These are phyloP conservation scores for Philereme vetulata DNA, from an alignment of 2,888 invertebrate species.

Conservation along the genomic window DNA sequence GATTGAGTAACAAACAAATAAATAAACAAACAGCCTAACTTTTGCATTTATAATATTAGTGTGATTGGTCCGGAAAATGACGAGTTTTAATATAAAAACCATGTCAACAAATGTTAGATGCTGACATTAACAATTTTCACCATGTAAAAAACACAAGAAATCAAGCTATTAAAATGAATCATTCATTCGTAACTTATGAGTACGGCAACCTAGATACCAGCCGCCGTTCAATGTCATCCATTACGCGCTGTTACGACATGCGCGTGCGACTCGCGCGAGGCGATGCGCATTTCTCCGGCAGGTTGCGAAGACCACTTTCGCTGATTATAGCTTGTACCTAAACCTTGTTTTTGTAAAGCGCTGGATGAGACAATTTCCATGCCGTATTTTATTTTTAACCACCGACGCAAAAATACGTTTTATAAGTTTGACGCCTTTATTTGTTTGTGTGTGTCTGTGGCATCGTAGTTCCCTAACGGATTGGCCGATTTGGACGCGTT, in stretches of 20 bases:
- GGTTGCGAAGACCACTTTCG: conserved; percentile 34
- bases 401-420: too few species aligned
- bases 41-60: too few species aligned
- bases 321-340: conserved; percentile 15
- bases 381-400: too few species aligned
- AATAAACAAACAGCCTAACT: too few species aligned
- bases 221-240: conserved; percentile 34
- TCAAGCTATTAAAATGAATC: conserved; percentile 6
- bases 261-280: conserved; percentile 29
- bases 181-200: conserved; percentile 3
- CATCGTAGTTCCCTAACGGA: too few species aligned
- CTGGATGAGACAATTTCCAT: neutral
- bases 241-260: conserved; percentile 36
- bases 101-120: conserved; percentile 7
- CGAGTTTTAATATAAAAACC: too few species aligned
- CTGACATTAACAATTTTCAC: conserved; percentile 11
- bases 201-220: conserved; percentile 9
- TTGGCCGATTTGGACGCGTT: too few species aligned
- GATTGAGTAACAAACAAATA: too few species aligned
- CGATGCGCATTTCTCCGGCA: conserved; percentile 31
- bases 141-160: conserved; percentile 10
- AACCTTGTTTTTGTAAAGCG: neutral
- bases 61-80: too few species aligned
- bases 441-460: too few species aligned
- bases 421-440: too few species aligned